phyloP scores from a whole-genome alignment of 1,140 invertebrate genomes.

The Cotesia glomerata region DNA sequence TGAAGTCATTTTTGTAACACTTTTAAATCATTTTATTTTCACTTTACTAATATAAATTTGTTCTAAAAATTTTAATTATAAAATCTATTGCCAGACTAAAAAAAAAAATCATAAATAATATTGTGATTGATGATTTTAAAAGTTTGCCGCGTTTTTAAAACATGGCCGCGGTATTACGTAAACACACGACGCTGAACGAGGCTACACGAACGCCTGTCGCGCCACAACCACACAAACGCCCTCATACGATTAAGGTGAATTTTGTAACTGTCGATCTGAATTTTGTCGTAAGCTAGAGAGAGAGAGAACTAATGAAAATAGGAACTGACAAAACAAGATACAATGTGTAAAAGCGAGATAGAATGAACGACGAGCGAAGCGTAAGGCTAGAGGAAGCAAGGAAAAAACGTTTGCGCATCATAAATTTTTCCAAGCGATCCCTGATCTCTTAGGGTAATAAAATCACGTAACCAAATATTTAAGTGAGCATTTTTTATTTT shows the following conservation, averaged over 20 bases:
- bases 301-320: conserved; percentile 8
- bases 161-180: conserved; percentile 22
- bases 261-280: conserved; percentile 5
- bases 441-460: conserved; percentile 6
- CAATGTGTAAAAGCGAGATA: conserved; percentile 7
- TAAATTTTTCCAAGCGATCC: conserved; percentile 27
- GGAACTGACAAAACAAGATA: not conserved
- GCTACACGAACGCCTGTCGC: conserved; percentile 49
- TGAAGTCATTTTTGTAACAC: not conserved
- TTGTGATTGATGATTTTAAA: not conserved
- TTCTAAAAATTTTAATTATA: not conserved
- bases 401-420: conserved; percentile 25
- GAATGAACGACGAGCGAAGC: conserved; percentile 7
- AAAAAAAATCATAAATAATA: not conserved
- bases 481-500: not conserved
- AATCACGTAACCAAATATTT: not conserved
- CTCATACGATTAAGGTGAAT: conserved; percentile 37
- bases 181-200: conserved; percentile 41
- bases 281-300: conserved; percentile 3
- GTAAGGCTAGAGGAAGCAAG: conserved; percentile 9
- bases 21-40: not conserved
- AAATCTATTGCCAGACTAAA: not conserved
- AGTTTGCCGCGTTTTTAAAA: conserved; percentile 13
- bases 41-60: not conserved
- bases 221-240: conserved; percentile 52